Percentiles rank a stretch among this genome's conserved stretches.
phyloP scores from a whole-genome alignment of 2,797 vertebrate species.

The Sebastes reedi region DNA sequence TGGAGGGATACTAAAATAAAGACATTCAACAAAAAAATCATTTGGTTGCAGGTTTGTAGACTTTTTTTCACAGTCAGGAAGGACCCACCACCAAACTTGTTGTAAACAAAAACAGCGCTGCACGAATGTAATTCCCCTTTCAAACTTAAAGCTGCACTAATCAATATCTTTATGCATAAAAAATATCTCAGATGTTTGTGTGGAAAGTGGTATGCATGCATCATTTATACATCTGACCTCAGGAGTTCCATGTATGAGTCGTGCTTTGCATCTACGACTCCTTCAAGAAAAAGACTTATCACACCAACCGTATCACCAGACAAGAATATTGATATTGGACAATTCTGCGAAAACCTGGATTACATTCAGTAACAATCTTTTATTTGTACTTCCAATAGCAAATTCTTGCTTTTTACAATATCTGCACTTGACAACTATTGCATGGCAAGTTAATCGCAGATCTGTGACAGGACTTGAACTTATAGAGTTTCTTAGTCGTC shows the following conservation, averaged over 20 bases:
- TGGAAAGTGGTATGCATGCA: not conserved
- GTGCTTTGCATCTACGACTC: not conserved
- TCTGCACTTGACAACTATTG: not conserved
- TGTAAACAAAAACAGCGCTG: not conserved
- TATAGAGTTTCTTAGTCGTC: no score
- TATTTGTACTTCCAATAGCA: not conserved
- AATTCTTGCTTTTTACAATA: not conserved
- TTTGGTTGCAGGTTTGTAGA: not conserved
- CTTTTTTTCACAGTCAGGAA: not conserved
- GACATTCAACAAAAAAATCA: not conserved
- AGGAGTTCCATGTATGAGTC: not conserved
- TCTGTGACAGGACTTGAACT: no score
- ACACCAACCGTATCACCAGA: not conserved
- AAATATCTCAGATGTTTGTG: not conserved
- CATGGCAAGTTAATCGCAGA: no score
- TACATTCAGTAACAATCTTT: not conserved
- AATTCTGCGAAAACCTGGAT: not conserved
- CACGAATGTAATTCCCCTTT: not conserved
- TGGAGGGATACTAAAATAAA: not conserved
- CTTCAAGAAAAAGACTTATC: not conserved
- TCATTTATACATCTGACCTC: conserved; percentile 2
- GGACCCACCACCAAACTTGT: not conserved
- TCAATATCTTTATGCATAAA: not conserved
- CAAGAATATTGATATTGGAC: not conserved
- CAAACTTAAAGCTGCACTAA: not conserved